phyloP scores from a whole-genome alignment of 2,888 invertebrate genomes.

The Cephonodes hylas region DNA sequence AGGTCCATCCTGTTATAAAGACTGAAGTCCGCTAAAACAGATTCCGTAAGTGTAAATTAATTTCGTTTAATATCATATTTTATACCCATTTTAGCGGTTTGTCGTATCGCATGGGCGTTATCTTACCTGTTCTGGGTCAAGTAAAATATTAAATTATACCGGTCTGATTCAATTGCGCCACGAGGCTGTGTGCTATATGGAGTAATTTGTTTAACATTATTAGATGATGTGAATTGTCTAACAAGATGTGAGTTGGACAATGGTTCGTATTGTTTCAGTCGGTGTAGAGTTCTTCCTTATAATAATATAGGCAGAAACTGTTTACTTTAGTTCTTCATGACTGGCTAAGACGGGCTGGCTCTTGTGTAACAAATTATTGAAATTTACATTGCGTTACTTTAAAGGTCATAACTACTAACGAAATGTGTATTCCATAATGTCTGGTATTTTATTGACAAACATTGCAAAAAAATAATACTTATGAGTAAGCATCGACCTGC shows the following conservation, averaged over 20 bases:
- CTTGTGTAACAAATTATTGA: neutral
- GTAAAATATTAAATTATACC: constrained; percentile 11
- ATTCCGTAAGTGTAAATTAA: constrained; percentile 45
- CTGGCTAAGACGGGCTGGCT: neutral
- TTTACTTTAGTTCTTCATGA: neutral
- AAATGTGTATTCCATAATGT: neutral
- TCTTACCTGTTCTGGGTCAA: neutral
- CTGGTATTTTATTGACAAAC: neutral
- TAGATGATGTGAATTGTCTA: neutral
- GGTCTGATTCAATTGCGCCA: neutral
- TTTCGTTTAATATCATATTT: neutral
- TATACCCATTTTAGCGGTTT: neutral
- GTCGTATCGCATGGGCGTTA: too few species aligned
- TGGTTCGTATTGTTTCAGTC: neutral
- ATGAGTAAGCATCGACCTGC: too few species aligned
- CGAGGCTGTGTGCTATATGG: neutral
- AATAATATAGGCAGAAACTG: neutral
- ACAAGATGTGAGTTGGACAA: neutral
- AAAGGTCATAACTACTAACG: neutral
- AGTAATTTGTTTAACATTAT: constrained; percentile 3
- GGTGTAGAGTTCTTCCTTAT: neutral
- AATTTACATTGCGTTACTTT: neutral
- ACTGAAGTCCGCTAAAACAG: constrained; percentile 40
- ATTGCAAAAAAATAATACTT: too few species aligned
- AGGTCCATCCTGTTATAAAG: constrained; percentile 18